Conservation (phyloP, 2,888 invertebrate genomes). For the Diarsia brunnea region DNA sequence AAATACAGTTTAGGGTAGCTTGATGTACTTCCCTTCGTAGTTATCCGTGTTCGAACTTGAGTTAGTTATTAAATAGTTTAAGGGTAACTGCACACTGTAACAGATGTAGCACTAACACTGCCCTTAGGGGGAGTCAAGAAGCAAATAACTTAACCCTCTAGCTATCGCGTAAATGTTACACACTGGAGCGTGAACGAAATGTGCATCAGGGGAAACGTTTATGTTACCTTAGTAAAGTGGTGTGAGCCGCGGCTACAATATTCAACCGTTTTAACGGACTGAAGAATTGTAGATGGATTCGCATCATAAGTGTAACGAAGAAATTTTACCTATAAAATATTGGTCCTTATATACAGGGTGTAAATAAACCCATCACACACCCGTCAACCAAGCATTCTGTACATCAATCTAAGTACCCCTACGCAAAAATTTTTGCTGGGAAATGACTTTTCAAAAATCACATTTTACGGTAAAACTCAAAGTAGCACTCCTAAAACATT, state of each 20-base stretch:
- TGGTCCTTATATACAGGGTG: no score
- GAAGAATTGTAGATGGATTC: background rate
- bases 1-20: no score
- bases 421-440: no score
- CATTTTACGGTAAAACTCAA: no score
- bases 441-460: no score
- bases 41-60: constrained; percentile 1
- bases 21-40: no score
- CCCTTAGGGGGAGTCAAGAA: constrained; percentile 37
- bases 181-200: constrained; percentile 40
- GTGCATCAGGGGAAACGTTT: constrained; percentile 45
- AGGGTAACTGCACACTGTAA: constrained; percentile 18
- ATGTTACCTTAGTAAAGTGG: constrained; percentile 20
- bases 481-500: no score
- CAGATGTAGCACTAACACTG: background rate
- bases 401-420: no score
- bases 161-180: constrained; percentile 44
- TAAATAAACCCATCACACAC: no score
- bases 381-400: no score
- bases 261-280: constrained; percentile 4
- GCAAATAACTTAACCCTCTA: constrained; percentile 46
- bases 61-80: constrained; percentile 22
- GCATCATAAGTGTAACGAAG: background rate
- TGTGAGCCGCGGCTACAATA: background rate
- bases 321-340: background rate